Base-by-base conservation (phyloP, 1,140 invertebrate species). In the Mamestra configurata region DNA sequence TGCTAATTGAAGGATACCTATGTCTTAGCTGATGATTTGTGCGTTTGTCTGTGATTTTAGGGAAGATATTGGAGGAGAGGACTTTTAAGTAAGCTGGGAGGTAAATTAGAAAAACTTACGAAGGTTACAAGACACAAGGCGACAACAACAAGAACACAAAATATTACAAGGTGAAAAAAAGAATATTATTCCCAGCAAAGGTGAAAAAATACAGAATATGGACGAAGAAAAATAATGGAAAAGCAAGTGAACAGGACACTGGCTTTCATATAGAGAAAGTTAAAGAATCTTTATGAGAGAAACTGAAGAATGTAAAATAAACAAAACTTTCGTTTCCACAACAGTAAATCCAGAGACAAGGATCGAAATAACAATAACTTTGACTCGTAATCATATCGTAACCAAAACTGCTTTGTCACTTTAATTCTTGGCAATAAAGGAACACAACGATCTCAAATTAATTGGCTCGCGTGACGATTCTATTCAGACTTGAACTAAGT, bases 11-110 rank as follows among this genome's bases (percentile, higher is more conserved):
- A 46, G 0, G 13, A 15, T 7, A 68, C 18, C 27, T 13, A 46
- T 27, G 66, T 66, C 61, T 66, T 66, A 70, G 40, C 24, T 46
- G 20, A 70, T 70, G 40, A 49, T 24, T 70, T 70, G 66, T 70
- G 66, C 43, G 66, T 70, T 70, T 70, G 66, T 70, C 66, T 70
- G 66, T 70, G 20, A 49, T 31, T 7, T 27, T 3, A 27, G 3
- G 11, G 11, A 53, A 57, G 20, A 13, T 0, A 13, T 35, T n/a
- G 27, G 27, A 59, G 27, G 22, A 59, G 51, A 2, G 20, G 22
- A 22, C 0, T 51, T 18, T 6, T 3, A 6, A 51, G 49, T n/a
- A 49, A 11, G 27, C 27, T 31, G 27, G 27, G 27, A n/a, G 27
- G 5, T 31, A 3, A 31, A 3, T 31, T 3, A 31, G 27, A 5